Evolutionary conservation across 2,113 vertebrate species (phyloP).

Genomic region (Odocoileus virginianus): DNA sequence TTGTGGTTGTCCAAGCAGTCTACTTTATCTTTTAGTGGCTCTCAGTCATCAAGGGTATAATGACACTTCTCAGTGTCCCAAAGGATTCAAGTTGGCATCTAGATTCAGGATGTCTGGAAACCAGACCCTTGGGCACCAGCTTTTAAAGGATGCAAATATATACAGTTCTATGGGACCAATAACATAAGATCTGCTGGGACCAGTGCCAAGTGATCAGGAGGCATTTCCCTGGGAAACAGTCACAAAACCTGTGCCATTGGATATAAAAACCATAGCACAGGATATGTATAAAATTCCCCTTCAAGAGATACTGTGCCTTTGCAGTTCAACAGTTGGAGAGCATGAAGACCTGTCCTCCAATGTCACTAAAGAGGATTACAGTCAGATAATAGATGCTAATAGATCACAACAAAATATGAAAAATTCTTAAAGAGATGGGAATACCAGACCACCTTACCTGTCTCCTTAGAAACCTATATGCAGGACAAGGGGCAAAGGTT

Average conservation of each 20-base stretch:
- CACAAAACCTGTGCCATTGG: background rate
- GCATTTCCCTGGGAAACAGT: background rate
- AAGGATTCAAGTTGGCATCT: background rate
- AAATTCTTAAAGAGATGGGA: background rate
- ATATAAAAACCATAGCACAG: background rate
- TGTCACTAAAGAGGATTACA: background rate
- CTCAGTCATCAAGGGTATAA: background rate
- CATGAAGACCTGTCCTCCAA: background rate
- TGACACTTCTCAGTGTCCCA: background rate
- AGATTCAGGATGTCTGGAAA: background rate
- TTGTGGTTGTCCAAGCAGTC: background rate
- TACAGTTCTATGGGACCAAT: background rate
- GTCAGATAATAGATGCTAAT: background rate
- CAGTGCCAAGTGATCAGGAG: background rate
- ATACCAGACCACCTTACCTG: background rate
- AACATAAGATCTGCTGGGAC: background rate
- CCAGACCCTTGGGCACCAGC: background rate
- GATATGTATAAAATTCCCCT: background rate
- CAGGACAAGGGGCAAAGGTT: background rate
- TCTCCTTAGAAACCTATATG: background rate
- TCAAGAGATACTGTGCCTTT: background rate
- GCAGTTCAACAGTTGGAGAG: background rate
- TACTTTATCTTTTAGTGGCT: background rate
- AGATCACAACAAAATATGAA: background rate
- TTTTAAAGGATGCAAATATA: background rate